Conservation (phyloP, 2,888 invertebrate genomes). For the Gandaritis pyraliata region DNA sequence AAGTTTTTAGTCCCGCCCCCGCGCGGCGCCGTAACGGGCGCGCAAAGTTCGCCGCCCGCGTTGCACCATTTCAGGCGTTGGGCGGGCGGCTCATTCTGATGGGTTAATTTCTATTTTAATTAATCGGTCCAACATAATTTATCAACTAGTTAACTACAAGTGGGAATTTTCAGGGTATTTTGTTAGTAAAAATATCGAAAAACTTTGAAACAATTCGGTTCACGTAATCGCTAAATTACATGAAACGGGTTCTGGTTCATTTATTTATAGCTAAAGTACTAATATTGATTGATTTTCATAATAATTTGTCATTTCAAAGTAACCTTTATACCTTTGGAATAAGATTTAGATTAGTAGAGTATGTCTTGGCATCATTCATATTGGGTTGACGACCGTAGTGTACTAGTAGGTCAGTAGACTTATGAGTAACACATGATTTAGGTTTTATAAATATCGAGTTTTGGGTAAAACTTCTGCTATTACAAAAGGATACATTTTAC, state of each 20-base stretch:
- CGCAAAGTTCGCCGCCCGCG: constrained; percentile 48
- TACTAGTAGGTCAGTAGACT: constrained; percentile 49
- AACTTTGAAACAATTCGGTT: no score
- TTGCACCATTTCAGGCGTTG: constrained; percentile 67
- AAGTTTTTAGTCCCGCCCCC: constrained; percentile 39
- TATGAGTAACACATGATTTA: constrained; percentile 35
- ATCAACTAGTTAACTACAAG: background rate
- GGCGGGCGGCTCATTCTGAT: constrained; percentile 47
- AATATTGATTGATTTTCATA: background rate
- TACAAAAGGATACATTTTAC: no score
- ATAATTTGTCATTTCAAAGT: background rate
- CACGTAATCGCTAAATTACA: background rate
- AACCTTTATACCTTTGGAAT: constrained; percentile 5
- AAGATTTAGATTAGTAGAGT: constrained; percentile 18
- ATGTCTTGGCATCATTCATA: constrained; percentile 25
- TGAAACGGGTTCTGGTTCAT: background rate
- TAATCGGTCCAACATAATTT: constrained; percentile 24
- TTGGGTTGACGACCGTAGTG: constrained; percentile 42
- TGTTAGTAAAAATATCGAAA: background rate
- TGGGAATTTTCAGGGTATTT: no score
- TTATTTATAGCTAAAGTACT: background rate
- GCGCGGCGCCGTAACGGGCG: constrained; percentile 51
- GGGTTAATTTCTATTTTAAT: constrained; percentile 38
- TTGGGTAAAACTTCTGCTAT: background rate
- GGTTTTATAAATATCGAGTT: constrained; percentile 32